Base-by-base conservation (phyloP, 2,888 invertebrate species). In the Magallana nippona region DNA sequence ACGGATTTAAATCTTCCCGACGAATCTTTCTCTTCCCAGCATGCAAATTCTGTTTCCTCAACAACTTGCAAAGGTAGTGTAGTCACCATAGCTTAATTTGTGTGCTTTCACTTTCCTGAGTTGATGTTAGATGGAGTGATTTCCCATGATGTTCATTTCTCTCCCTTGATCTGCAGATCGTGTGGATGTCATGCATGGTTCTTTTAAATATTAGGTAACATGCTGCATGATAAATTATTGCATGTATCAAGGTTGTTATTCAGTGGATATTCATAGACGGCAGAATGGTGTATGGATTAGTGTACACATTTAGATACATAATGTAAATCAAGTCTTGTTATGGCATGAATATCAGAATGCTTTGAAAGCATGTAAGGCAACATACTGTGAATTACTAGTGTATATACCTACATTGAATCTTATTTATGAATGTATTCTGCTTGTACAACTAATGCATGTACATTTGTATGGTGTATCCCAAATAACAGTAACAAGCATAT, bases 1-100 rank as follows among this genome's bases (percentile, higher is more conserved):
- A 85, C 87, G 13, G 90, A 89, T 63, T 85, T 85, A 63, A 80
- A 89, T 62, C 88, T 92, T 62, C 92, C 92, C 56, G 92, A 92
- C 85, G 89, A 89, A 81, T 92, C 91, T 17, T 85, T 88, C 44
- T 78, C 81, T 60, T 87, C 89, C 83, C 87, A 88, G 82, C 87
- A 88, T 79, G 86, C 87, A 78, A 79, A 79, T 58, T 57, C 71
- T 71, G 71, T 71, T 71, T 71, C 71, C 22, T 71, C 71, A 22
- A 71, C 58, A 80, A 55, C 63, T 55, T 56, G 81, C 81, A 71
- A 81, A 81, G 71, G 71, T 71, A 71, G 71, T 71, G 27, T 71
- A 71, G 71, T 27, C 22, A 71, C 27, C 32, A 22, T 22, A 22
- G 71, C 13, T 27, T 27, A 17, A n/a, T 27, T 71, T 71, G 11